Evolutionary conservation across 2,113 vertebrate species (phyloP), one percentile per base, ranked within the genome.

Genomic region (Aplodontia rufa): DNA sequence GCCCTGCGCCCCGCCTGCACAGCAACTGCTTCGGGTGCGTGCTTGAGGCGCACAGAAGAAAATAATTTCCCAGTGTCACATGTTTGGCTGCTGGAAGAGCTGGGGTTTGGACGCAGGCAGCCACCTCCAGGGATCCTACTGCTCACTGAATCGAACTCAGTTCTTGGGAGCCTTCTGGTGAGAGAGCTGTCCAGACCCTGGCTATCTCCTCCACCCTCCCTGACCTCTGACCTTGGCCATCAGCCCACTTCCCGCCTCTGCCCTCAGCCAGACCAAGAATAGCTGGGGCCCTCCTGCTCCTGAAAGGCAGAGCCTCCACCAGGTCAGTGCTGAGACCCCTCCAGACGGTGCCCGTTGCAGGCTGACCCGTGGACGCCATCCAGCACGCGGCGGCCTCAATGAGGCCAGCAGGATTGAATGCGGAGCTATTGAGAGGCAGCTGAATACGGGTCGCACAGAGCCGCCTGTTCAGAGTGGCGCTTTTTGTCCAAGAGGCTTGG

Each of bases 401-500:
- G 60, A 78, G 84, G 69, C 68, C 51, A n/a, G 1, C 19, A 16
- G 0, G 40, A 5, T 9, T 88, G 86, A 87, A 35, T 28, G 37
- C 45, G 32, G 83, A 17, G 74, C 79, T 30, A 7, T 92, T 86
- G 92, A 96, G 82, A 91, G 20, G 74, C 3, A 13, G 37, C 76
- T 89, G 4, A 89, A 76, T 47, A 8, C 89, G 1, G 2, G 16
- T 30, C 0, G 0, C 92, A 9, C 71, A 71, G 95, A 87, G 90
- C 45, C 22, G 8, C 12, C 35, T 0, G 37, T 62, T 62, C 83
- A 51, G 85, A 91, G 87, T 5, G 2, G 71, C 0, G 51, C 72
- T 71, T 69, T 94, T 64, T 92, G 87, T 95, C 79, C 28, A 0
- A 60, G 72, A 83, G 45, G 75, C 94, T 81, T 81, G 76, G 69